Evolutionary conservation across 2,888 invertebrate genomes (phyloP), one percentile per base, ranked within the genome.

Genomic region (Deroplatys truncata): DNA sequence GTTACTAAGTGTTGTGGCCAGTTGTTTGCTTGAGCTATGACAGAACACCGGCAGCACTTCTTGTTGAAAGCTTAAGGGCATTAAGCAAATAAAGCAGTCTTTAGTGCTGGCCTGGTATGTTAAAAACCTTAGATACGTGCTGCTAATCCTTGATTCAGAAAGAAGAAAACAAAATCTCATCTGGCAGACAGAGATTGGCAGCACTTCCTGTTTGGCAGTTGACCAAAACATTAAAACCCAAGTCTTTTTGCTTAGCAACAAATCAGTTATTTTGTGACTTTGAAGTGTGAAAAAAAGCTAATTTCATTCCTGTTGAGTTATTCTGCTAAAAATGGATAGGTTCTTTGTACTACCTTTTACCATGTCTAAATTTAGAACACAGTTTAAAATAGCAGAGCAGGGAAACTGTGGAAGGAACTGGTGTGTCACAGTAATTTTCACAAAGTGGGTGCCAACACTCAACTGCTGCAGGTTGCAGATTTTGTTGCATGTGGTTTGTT

Each of bases 361-460:
- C 25, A 28, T 82, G 72, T 88, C 89, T 90, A 90, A 86, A 87
- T 88, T 89, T 88, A 90, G 90, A 84, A 28, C 89, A 84, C 88
- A 88, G 88, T 72, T 86, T 90, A 90, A 89, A 90, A 90, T 90
- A 90, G 86, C 86, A 82, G 82, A 20, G n/a, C 89, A 88, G 84
- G 90, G 90, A 89, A 90, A 72, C 56, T 16, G 56, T 16, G 56
- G 56, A 20, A 56, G 15, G 56, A 20, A 56, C 20, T 72, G 20
- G 56, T 20, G 56, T 72, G 56, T 72, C 56, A 72, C 56, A 72
- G 20, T 72, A 72, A 20, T 72, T 72, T 3, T 20, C 25, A 72
- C 56, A 72, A 20, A 72, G 56, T 72, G 56, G 25, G 56, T 72
- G 56, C 56, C 56, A 72, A 72, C 56, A 72, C 16, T 56, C 56